Base-by-base conservation (phyloP, 1,140 invertebrate species). In the Penaeus japonicus region DNA sequence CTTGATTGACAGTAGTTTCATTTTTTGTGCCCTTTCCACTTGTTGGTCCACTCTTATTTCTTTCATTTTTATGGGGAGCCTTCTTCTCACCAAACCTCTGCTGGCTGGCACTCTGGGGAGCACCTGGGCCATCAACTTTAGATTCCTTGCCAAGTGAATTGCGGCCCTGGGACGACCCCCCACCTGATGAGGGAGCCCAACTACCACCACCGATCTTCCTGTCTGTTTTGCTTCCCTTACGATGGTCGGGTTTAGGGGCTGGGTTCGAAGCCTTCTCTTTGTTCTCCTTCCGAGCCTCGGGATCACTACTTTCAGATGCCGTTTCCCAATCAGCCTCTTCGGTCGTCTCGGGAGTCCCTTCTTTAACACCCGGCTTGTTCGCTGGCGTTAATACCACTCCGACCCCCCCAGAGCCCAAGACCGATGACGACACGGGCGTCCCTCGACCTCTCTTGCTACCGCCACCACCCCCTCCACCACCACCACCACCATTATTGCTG, bases 271-370 rank as follows among this genome's bases (percentile, higher is more conserved):
- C 65, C 57, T 89, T 89, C 79, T 82, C 89, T 57, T 84, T 73
- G 75, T 86, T 90, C 39, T 87, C 90, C 79, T 93, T 83, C 12
- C 91, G 92, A 55, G 92, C 92, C 18, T 92, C 91, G 54, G 94
- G 91, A 91, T 94, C 94, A 91, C 94, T 94, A 91, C 93, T 94
- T 91, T 94, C 94, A n/a, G 94, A 94, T n/a, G 94, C 94, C 53
- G 94, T 94, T 91, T 94, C 94, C 94, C 94, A 94, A 87, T 94
- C 94, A 80, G 94, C 93, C 89, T 93, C 93, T 22, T 92, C 92
- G 35, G 83, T 90, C 30, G 92, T 92, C 90, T 94, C 93, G n/a
- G 93, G 93, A 27, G 93, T 93, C 54, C 92, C 92, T 88, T 93
- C 90, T 62, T 90, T 90, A 10, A 77, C n/a, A 70, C 30, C 53